Percentiles rank a stretch among this genome's conserved stretches.
Conservation (phyloP, 2,888 invertebrate genomes). For the Orthosia cruda region DNA sequence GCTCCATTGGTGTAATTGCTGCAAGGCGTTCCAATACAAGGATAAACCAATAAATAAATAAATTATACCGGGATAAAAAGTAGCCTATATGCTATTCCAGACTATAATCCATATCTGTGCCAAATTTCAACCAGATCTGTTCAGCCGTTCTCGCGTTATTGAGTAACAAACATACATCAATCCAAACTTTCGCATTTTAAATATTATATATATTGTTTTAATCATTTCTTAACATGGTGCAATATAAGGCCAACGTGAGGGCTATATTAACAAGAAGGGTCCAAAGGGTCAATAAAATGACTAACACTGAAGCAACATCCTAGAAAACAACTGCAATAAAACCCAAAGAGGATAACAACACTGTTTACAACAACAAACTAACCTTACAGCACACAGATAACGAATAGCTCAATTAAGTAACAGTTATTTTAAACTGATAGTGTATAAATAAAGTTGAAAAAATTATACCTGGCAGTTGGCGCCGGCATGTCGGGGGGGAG, state of each 20-base stretch:
- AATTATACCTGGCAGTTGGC: conserved; percentile 81
- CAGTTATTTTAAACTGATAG: conserved; percentile 62
- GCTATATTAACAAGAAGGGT: background rate
- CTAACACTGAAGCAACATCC: background rate
- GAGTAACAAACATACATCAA: too few relatives aligned
- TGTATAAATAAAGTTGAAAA: conserved; percentile 68
- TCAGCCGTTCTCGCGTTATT: too few relatives aligned
- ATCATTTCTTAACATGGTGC: background rate
- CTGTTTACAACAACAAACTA: conserved; percentile 32
- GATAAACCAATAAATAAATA: too few relatives aligned
- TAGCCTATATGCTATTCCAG: too few relatives aligned
- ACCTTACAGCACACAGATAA: conserved; percentile 30
- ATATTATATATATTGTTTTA: too few relatives aligned
- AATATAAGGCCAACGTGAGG: background rate
- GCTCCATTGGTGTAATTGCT: too few relatives aligned
- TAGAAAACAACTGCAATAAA: background rate
- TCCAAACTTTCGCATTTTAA: too few relatives aligned
- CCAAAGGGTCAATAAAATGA: background rate
- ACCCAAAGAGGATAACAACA: background rate
- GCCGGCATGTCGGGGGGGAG: conserved; percentile 82
- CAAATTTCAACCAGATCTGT: too few relatives aligned
- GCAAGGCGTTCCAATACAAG: too few relatives aligned
- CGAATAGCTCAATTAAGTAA: conserved; percentile 54
- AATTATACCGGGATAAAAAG: too few relatives aligned
- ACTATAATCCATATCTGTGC: too few relatives aligned